phyloP scores from a whole-genome alignment of 2,888 invertebrate species.

The Agrilus mali region DNA sequence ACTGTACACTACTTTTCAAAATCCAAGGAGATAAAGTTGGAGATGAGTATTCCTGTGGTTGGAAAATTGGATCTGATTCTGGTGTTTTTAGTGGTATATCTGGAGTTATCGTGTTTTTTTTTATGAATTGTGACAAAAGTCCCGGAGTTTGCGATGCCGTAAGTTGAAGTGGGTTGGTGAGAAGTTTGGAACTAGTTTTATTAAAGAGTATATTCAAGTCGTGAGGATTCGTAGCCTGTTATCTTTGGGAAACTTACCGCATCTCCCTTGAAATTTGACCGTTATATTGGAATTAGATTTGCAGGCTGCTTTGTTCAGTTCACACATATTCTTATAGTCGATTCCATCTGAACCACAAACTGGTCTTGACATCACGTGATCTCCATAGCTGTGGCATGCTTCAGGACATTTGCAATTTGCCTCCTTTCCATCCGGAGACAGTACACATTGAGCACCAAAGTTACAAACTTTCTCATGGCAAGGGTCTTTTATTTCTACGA shows the following conservation, averaged over 20 bases:
- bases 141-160: no score
- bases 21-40: no score
- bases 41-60: no score
- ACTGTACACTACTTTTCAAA: no score
- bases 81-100: no score
- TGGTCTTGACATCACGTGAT: slow-evolving; percentile 65
- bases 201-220: not conserved
- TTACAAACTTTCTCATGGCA: slow-evolving; percentile 56
- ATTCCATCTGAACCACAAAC: slow-evolving; percentile 75
- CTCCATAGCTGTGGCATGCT: slow-evolving; percentile 71
- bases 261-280: slow-evolving; percentile 73
- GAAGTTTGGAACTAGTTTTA: no score
- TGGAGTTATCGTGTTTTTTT: no score
- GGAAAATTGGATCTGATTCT: no score
- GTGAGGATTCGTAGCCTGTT: not conserved
- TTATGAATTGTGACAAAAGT: no score
- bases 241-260: slow-evolving; percentile 50
- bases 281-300: slow-evolving; percentile 59
- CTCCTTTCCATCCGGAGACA: slow-evolving; percentile 53
- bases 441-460: slow-evolving; percentile 55
- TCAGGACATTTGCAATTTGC: slow-evolving; percentile 68
- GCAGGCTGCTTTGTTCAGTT: slow-evolving; percentile 70
- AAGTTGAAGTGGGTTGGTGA: no score
- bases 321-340: slow-evolving; percentile 77
- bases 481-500: slow-evolving; percentile 56